Evolutionary conservation across 2,113 vertebrate genomes (phyloP).

Genomic region (Mirza zaza): DNA sequence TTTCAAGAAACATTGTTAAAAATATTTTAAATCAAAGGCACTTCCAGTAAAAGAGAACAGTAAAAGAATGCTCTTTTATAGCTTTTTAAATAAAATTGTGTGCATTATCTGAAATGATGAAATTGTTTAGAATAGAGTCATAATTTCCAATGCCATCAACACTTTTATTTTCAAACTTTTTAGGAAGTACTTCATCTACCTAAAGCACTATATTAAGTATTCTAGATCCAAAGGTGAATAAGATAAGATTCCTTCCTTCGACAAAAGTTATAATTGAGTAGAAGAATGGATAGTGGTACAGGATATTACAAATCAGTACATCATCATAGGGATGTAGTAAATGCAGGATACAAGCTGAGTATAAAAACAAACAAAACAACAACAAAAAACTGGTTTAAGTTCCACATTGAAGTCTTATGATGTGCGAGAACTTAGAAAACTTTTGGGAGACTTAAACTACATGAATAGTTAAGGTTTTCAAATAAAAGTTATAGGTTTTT

Average conservation of each 20-base stretch:
- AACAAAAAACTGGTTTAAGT: background rate
- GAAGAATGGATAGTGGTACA: background rate
- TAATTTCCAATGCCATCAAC: background rate
- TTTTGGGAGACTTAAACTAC: background rate
- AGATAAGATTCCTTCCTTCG: background rate
- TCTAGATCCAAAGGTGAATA: background rate
- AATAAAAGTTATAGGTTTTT: background rate
- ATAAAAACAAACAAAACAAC: background rate
- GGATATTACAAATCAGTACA: background rate
- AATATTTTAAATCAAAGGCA: background rate
- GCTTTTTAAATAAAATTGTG: background rate
- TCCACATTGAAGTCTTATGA: background rate
- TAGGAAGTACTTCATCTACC: background rate
- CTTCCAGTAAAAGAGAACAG: background rate
- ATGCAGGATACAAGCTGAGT: background rate
- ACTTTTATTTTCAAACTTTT: background rate
- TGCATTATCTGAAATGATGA: background rate
- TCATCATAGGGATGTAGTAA: background rate
- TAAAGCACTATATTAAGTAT: background rate
- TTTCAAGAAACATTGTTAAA: background rate
- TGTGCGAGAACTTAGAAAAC: background rate
- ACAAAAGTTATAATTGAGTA: background rate
- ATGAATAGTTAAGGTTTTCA: background rate
- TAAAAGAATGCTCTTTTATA: background rate
- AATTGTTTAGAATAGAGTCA: background rate